Evolutionary conservation across 2,888 invertebrate species (phyloP).

Genomic region (Aspidiotus rigidus): DNA sequence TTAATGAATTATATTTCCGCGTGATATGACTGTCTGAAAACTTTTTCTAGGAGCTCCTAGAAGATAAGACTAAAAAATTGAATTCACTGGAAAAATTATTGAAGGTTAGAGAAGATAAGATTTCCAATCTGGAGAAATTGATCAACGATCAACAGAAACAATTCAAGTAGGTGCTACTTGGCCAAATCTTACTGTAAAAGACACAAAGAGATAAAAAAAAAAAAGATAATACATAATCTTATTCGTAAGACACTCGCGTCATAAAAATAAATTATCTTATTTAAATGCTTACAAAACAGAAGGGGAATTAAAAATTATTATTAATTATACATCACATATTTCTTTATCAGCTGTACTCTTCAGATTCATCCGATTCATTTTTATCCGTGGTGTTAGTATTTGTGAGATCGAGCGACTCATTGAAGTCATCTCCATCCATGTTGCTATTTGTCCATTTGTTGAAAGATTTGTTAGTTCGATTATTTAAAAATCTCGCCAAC

Average conservation of each 20-base stretch:
- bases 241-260: not conserved
- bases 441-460: not conserved
- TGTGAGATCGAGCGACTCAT: not conserved
- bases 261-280: conserved; percentile 5
- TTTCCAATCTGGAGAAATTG: conserved; percentile 23
- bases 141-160: conserved; percentile 16
- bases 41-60: not conserved
- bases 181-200: not conserved
- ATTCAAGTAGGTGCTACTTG: conserved; percentile 16
- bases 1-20: not conserved
- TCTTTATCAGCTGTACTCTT: not conserved
- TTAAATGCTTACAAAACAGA: conserved; percentile 6
- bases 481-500: conserved; percentile 57
- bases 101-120: conserved; percentile 1
- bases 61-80: conserved; percentile 12
- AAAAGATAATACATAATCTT: no score
- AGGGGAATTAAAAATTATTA: not conserved
- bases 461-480: conserved; percentile 38
- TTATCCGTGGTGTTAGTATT: not conserved
- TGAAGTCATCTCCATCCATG: not conserved
- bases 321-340: not conserved
- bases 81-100: conserved; percentile 12
- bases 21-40: not conserved
- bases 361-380: no score
- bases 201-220: no score